Base-by-base conservation (phyloP, 2,797 vertebrate species). In the Rhodeus uyekii region DNA sequence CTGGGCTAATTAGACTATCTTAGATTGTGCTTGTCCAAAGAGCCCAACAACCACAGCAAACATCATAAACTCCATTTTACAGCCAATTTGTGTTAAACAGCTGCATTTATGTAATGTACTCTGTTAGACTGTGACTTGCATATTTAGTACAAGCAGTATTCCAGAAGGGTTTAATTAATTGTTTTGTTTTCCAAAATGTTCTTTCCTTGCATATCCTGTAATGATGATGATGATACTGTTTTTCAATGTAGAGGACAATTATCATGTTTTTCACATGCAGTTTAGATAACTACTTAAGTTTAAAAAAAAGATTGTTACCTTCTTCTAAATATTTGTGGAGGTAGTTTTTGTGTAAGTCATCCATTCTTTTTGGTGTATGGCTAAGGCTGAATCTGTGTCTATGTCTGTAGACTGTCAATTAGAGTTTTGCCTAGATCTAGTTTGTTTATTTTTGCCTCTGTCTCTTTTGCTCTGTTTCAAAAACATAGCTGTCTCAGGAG, bases 121-220 rank as follows among this genome's bases (percentile, higher is more conserved):
- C 34, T 55, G 60, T 81, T 64, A 75, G 60, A 81, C 34, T 63
- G 42, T n/a, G n/a, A 38, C 78, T 50, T 61, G 36, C n/a, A 61
- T 73, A 55, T 81, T 75, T 65, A 42, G 48, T 53, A 75, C 36
- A 65, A 13, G 46, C 24, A 75, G 19, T 64, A 55, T 75, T 74
- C 80, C 71, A 53, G 32, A 63, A 71, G 60, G 80, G 34, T 65
- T 81, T 75, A 65, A 81, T 75, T 75, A 42, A 75, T 75, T 75
- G 69, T 53, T 73, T 64, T 74, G 79, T 81, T 81, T 81, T 63
- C 16, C 36, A 19, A 61, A 80, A 74, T 71, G 53, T 34, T 61
- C 39, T 72, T 61, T 36, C n/a, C 16, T 27, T 39, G 71, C 60
- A 18, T 65, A 53, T 6, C 6, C 44, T 27, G 29, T 75, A 53